Evolutionary conservation across 30 jellyfish, hydroid and myxozoan genomes (phyloP), one percentile per base, ranked within the genome.

Genomic region (Cassiopea xamachana): DNA sequence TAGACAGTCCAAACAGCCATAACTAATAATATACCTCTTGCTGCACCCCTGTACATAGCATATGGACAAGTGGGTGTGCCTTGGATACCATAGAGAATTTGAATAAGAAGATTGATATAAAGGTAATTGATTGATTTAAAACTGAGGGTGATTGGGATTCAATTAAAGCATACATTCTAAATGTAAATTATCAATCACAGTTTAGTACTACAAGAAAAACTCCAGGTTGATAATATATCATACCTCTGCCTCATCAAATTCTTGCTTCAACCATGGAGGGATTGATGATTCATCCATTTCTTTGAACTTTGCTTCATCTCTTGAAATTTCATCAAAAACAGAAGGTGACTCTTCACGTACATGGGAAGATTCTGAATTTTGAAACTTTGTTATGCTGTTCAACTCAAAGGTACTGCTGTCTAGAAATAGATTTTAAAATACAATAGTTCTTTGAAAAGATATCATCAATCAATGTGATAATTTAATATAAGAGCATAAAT

Each of bases 191-290:
- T 0, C 7, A 6, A 55, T 55, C 64, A 55, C 64, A 6, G 10
- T 10, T 6, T 55, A 55, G 64, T 10, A 55, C 64, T 55, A 10
- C 64, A 6, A 55, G 10, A 55, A 10, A 10, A 55, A 10, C 12
- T 55, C 64, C 10, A 55, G 12, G 7, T 5, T 64, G 6, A 7
- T 4, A 4, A 64, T 4, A 0, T 64, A 2, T 27, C 2, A 46
- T 64, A 88, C 95, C 95, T 88, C 95, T 5, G 91, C 95, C 10
- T 78, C 95, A 1, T 88, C 87, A 19, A 79, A 72, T 67, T 88
- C 95, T 49, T 77, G 90, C 48, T 60, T 78, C 90, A 88, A 69
- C 95, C 95, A 88, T 48, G 80, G 49, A 8, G 95, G 95, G 1
- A 89, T 88, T 18, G 90, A 61, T 0, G 90, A 50, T 50, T 79